A percentile compares a stretch with the other conserved stretches of the same genome.
These are phyloP conservation scores for Oncopodura yosiiana DNA, from an alignment of 1,140 invertebrate genomes.

Conservation along the genomic window DNA sequence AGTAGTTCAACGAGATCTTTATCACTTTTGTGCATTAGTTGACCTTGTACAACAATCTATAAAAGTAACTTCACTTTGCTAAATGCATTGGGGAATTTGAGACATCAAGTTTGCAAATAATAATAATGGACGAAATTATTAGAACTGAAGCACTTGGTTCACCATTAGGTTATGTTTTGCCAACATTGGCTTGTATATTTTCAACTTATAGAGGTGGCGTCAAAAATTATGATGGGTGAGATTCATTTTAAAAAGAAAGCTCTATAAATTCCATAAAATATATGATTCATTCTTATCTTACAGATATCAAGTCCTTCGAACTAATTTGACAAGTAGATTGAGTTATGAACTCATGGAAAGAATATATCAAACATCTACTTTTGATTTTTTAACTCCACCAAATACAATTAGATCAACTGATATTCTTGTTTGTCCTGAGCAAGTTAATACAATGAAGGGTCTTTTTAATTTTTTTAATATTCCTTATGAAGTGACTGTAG, in stretches of 20 bases:
- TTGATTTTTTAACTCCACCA: slow-evolving; percentile 25
- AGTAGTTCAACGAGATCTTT: too few species aligned
- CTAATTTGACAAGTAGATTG: slow-evolving; percentile 5
- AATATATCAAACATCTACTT: slow-evolving; percentile 19
- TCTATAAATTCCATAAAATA: background rate
- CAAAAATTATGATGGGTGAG: slow-evolving; percentile 16
- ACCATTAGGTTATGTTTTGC: slow-evolving; percentile 10
- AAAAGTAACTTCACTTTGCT: too few species aligned
- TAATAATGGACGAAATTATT: too few species aligned
- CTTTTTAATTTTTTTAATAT: slow-evolving; percentile 13
- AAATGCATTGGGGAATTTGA: too few species aligned
- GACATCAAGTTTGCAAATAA: too few species aligned
- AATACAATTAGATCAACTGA: slow-evolving; percentile 16
- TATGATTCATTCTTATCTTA: background rate
- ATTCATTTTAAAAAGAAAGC: background rate
- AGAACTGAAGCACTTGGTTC: too few species aligned
- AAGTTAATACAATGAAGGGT: slow-evolving; percentile 13
- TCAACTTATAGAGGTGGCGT: slow-evolving; percentile 14
- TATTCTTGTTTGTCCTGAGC: slow-evolving; percentile 27
- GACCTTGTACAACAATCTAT: too few species aligned
- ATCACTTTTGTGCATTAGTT: too few species aligned
- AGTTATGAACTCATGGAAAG: slow-evolving; percentile 7
- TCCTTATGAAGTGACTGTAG: slow-evolving; percentile 14
- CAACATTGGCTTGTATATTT: slow-evolving; percentile 23
- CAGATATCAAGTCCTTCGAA: slow-evolving; percentile 23